Evolutionary conservation across 1,140 invertebrate species (phyloP), one percentile per base, ranked within the genome.

Genomic region (Drosophila pruinosa): DNA sequence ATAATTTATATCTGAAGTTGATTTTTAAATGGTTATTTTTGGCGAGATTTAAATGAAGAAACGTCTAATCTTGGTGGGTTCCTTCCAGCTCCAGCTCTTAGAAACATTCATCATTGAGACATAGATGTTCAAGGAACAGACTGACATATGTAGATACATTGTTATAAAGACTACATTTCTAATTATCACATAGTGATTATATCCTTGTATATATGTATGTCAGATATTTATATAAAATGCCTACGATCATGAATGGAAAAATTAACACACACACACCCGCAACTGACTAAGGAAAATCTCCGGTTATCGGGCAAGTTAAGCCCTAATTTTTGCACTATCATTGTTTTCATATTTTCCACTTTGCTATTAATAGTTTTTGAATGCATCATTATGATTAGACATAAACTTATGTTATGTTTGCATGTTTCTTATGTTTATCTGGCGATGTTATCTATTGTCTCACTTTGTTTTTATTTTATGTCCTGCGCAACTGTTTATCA

Each of bases 311-410:
- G 19, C 4, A n/a, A 22, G 21, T 22, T 47, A 21, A 47, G 4
- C 7, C 3, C 26, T 50, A 14, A 50, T 22, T 48, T 14, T 19
- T 68, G 72, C 57, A 1, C 4, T 21, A 26, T 80, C 77, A 81
- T 80, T 81, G 78, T 81, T 80, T 47, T 47, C 6, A 47, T 47
- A 12, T 4, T 12, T 14, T 26, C 2, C 12, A 47, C 21, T 47
- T 62, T 14, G 14, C 28, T 38, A 45, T 50, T 50, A 1, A 50
- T 54, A 62, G 43, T 26, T 65, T 38, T 12, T 31, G n/a, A 12
- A 45, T n/a, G 8, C 41, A 22, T 14, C 4, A 45, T 45, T 12
- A 47, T 12, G n/a, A 4, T 24, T 47, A 7, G 43, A 19, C 15
- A 17, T n/a, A n/a, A n/a, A n/a, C n/a, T n/a, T n/a, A n/a, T 47